A percentile compares a stretch with the other conserved stretches of the same genome.
Conservation (phyloP, 2,113 vertebrate genomes). For the Forbesichthys papilliferus region DNA sequence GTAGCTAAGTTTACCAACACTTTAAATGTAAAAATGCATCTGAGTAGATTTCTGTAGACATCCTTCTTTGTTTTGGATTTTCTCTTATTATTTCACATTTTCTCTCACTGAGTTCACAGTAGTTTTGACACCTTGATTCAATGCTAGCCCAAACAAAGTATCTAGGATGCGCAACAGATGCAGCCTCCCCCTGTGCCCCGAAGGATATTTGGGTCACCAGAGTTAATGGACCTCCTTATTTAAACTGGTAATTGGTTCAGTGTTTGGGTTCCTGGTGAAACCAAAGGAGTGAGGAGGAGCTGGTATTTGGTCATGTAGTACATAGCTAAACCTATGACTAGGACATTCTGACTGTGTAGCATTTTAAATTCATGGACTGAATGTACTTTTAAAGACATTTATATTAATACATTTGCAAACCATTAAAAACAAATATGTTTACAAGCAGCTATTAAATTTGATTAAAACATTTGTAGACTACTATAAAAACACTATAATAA, state of each 20-base stretch:
- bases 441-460: too few relatives aligned
- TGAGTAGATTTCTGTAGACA: conserved; percentile 55
- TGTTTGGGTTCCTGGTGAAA: conserved; percentile 40
- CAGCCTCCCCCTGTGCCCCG: conserved; percentile 1
- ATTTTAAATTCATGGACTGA: too few relatives aligned
- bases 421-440: too few relatives aligned
- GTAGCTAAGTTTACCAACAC: conserved; percentile 31
- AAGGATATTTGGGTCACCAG: conserved; percentile 34
- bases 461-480: too few relatives aligned
- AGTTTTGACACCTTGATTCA: conserved; percentile 64
- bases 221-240: background rate
- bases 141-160: conserved; percentile 63
- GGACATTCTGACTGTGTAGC: too few relatives aligned
- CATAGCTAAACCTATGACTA: too few relatives aligned
- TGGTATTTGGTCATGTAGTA: too few relatives aligned
- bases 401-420: too few relatives aligned
- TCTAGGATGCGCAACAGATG: conserved; percentile 9
- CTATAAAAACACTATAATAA: too few relatives aligned
- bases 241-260: conserved; percentile 35
- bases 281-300: background rate
- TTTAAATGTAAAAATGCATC: conserved; percentile 26
- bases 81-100: conserved; percentile 43
- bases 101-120: conserved; percentile 22
- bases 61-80: conserved; percentile 52
- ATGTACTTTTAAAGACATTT: too few relatives aligned